Conservation (phyloP, 2,888 invertebrate genomes). For the Atherix ibis region DNA sequence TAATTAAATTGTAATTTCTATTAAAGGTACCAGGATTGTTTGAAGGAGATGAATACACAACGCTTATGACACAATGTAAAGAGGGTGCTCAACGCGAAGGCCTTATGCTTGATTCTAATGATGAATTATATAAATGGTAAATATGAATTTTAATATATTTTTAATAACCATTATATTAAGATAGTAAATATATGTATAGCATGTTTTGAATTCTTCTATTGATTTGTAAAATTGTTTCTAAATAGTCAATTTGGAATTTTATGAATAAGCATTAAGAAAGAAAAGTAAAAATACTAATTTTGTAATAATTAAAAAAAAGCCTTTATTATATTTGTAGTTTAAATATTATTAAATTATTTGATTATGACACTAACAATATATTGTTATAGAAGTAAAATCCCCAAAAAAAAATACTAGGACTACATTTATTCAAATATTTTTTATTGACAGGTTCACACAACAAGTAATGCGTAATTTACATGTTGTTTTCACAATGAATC, state of each 20-base stretch:
- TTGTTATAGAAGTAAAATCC: no score
- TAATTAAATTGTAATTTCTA: slow-evolving; percentile 13
- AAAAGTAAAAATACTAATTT: no score
- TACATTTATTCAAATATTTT: background rate
- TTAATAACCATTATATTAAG: background rate
- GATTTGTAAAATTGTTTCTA: no score
- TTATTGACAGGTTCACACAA: slow-evolving; percentile 58
- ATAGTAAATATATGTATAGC: no score
- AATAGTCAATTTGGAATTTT: no score
- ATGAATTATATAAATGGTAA: slow-evolving; percentile 95
- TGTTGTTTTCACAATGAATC: slow-evolving; percentile 99
- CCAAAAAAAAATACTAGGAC: no score
- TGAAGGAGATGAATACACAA: slow-evolving; percentile 96
- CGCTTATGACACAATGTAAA: slow-evolving; percentile 98
- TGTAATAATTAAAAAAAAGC: no score
- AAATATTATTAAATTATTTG: no score
- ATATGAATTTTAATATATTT: background rate
- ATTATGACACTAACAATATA: no score
- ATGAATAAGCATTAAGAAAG: no score
- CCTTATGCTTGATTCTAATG: slow-evolving; percentile 93
- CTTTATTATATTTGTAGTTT: no score
- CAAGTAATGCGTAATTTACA: slow-evolving; percentile 98
- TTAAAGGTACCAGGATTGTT: slow-evolving; percentile 81
- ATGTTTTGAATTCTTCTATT: no score
- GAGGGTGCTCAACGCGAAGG: slow-evolving; percentile 98